phyloP scores from a whole-genome alignment of 2,888 invertebrate genomes.

The Marronus borbonicus region DNA sequence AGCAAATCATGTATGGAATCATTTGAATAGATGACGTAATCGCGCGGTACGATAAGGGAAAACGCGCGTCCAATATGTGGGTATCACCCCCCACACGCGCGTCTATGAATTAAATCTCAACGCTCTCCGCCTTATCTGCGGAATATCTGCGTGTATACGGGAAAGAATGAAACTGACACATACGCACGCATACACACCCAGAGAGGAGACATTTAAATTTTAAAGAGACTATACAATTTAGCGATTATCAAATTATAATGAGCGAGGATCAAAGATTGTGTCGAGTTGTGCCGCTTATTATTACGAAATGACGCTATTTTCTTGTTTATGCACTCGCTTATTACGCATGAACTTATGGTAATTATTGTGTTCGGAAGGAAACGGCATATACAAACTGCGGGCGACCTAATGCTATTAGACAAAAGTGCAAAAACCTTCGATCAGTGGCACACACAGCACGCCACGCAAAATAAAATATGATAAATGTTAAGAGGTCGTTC shows the following conservation, averaged over 20 bases:
- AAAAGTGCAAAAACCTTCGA: slow-evolving; percentile 28
- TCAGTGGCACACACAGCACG: slow-evolving; percentile 9
- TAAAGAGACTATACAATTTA: slow-evolving; percentile 12
- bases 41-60: slow-evolving; percentile 12
- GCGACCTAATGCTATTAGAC: background rate
- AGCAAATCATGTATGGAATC: slow-evolving; percentile 36
- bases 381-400: slow-evolving; percentile 17
- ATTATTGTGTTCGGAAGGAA: slow-evolving; percentile 12
- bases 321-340: background rate
- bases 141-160: slow-evolving; percentile 18
- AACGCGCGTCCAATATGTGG: slow-evolving; percentile 4
- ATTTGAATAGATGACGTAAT: slow-evolving; percentile 28
- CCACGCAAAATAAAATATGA: slow-evolving; percentile 45
- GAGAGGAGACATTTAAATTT: slow-evolving; percentile 29
- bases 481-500: slow-evolving; percentile 43
- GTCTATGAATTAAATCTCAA: slow-evolving; percentile 25
- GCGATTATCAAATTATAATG: background rate
- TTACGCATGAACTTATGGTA: background rate
- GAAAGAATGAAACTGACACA: too few relatives aligned
- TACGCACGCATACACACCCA: background rate
- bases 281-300: background rate
- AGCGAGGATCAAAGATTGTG: slow-evolving; percentile 3
- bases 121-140: slow-evolving; percentile 17
- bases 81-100: slow-evolving; percentile 26
- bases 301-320: background rate